Base-by-base conservation (phyloP, 2,888 invertebrate genomes). In the Drosophila kambysellisi region DNA sequence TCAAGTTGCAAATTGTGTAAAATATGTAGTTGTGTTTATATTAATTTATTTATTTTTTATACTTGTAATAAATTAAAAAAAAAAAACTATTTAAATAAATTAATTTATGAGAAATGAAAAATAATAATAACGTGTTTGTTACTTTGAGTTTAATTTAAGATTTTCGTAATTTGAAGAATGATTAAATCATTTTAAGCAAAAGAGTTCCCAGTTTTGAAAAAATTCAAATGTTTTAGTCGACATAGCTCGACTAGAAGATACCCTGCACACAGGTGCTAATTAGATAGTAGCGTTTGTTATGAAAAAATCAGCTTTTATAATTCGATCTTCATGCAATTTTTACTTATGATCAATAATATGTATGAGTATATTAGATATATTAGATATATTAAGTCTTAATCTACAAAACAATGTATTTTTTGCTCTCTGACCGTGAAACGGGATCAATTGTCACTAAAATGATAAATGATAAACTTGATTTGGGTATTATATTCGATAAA, bases 1-100 rank as follows among this genome's bases (percentile, higher is more conserved):
- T 72, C 51, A 72, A 70, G 69, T 70, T 71, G 58, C 74, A 70
- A 68, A 70, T 87, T 74, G 74, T 80, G 74, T 86, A 86, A 79
- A 74, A 74, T 86, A 56, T 39, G 12, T 56, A 90, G 81, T 83
- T 77, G 69, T 69, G 78, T 76, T 89, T 88, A 87, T 76, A 76
- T 79, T 88, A 81, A 87, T 86, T 87, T 74, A 90, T 89, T 88
- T 88, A 88, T 88, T 89, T 60, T 89, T 73, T 90, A 65, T 87
- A 90, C 72, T 73, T 86, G 84, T 87, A 86, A 84, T 76, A 79
- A 89, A 88, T 85, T 81, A 78, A 87, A 84, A 79, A 25, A 79
- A 25, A 25, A 56, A 54, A 72, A 78, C 76, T 87, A 87, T 90
- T 90, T 90, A 89, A 90, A 88, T 88, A 90, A 90, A 90, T 75